Evolutionary conservation across 2,888 invertebrate genomes (phyloP).

Genomic region (Campoplex nolae): DNA sequence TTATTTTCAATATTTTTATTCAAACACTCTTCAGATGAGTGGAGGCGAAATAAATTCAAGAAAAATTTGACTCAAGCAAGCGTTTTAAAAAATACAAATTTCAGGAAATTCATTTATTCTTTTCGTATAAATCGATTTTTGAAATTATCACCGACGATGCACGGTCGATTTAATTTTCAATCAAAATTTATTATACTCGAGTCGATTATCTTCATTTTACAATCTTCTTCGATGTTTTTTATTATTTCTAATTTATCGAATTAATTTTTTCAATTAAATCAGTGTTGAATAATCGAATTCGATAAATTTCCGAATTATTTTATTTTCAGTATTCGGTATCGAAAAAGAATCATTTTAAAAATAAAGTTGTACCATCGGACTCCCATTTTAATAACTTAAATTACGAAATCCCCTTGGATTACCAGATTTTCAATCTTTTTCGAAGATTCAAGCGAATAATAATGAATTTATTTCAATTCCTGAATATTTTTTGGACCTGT

Average conservation of each 20-base stretch:
- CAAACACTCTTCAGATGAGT: neutral
- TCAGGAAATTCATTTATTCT: neutral
- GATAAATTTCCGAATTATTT: neutral
- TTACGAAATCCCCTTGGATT: neutral
- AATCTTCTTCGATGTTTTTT: neutral
- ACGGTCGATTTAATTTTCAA: no score
- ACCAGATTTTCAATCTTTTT: neutral
- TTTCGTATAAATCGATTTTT: neutral
- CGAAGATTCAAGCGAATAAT: neutral
- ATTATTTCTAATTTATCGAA: neutral
- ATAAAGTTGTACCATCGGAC: no score
- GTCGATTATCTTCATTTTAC: neutral
- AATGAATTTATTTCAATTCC: neutral
- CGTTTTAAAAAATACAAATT: neutral
- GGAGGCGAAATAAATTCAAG: neutral
- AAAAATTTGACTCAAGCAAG: neutral
- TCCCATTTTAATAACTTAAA: no score
- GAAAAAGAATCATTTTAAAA: no score
- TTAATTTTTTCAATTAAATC: neutral
- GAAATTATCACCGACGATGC: neutral
- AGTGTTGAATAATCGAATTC: neutral
- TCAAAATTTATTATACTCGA: neutral
- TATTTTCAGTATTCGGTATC: neutral
- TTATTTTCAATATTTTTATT: slow-evolving; percentile 9
- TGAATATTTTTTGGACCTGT: slow-evolving; percentile 9